Base-by-base conservation (phyloP, 2,888 invertebrate genomes). In the Athrips mouffetella region DNA sequence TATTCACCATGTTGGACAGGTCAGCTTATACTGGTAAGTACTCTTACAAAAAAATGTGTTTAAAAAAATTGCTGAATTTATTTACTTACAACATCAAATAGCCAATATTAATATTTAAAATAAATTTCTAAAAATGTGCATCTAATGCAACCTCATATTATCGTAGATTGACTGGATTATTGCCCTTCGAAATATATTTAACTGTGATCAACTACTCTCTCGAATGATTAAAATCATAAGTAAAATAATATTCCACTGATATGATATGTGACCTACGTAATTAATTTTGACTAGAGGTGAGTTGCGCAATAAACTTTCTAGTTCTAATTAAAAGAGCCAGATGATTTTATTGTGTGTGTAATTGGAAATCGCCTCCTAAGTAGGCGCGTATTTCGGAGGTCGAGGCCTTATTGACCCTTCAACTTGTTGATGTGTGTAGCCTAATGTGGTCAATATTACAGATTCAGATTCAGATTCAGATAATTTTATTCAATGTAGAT, bases 331-430 rank as follows among this genome's bases (percentile, higher is more conserved):
- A 42, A 29, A 18, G 8, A 2, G 27, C 21, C 21, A 21, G 18
- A 37, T 37, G 37, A n/a, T 18, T 29, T 42, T 29, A 42, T 42
- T 42, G 29, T 16, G 23, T 25, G 42, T 42, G 42, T 42, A 42
- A 42, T 42, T 42, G 42, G n/a, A 42, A 42, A 42, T 42, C 29
- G 15, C 25, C 25, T 23, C 23, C 15, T 23, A 40, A 25, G 25
- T 13, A 16, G 15, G 11, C 25, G 40, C 40, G 40, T 40, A 25
- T 25, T 23, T 40, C 40, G 25, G 40, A 25, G 23, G 40, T 40
- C 25, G 16, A 13, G 25, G 25, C 21, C 18, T 10, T n/a, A 11
- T 21, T 21, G 21, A 37, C 37, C 37, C 18, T 21, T 21, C 20
- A 8, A 35, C 4, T 18, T 18, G 15, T 18, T 35, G 37, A 37